A percentile compares a stretch with the other conserved stretches of the same genome.
These are phyloP conservation scores for Myotis yumanensis DNA, from an alignment of 2,113 vertebrate genomes.

Conservation along the genomic window DNA sequence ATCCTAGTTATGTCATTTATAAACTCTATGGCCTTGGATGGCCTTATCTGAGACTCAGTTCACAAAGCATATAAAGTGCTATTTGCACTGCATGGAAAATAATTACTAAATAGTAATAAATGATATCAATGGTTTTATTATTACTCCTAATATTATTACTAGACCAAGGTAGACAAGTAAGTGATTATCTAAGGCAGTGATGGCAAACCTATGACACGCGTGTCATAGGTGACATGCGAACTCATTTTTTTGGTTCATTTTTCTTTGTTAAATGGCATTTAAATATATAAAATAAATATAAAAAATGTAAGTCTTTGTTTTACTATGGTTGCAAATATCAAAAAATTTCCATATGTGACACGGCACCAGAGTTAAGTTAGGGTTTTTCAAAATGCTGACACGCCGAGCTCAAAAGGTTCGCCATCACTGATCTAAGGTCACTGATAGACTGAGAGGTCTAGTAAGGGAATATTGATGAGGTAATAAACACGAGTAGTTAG, in stretches of 20 bases:
- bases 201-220: too few relatives aligned
- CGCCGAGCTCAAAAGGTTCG: too few relatives aligned
- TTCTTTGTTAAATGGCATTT: too few relatives aligned
- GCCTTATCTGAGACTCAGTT: not conserved
- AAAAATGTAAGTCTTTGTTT: too few relatives aligned
- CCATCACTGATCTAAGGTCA: not conserved
- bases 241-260: too few relatives aligned
- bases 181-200: not conserved
- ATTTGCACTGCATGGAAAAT: not conserved
- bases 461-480: not conserved
- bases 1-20: not conserved
- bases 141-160: not conserved
- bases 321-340: too few relatives aligned
- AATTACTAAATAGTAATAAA: not conserved
- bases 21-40: not conserved
- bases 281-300: too few relatives aligned
- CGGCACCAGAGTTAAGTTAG: too few relatives aligned
- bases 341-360: too few relatives aligned
- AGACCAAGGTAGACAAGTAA: not conserved
- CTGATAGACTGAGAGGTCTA: not conserved
- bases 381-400: too few relatives aligned
- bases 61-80: not conserved
- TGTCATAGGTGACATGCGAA: too few relatives aligned
- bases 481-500: not conserved
- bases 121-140: not conserved